phyloP scores from a whole-genome alignment of 2,797 vertebrate genomes.

The Megaceryle alcyon region DNA sequence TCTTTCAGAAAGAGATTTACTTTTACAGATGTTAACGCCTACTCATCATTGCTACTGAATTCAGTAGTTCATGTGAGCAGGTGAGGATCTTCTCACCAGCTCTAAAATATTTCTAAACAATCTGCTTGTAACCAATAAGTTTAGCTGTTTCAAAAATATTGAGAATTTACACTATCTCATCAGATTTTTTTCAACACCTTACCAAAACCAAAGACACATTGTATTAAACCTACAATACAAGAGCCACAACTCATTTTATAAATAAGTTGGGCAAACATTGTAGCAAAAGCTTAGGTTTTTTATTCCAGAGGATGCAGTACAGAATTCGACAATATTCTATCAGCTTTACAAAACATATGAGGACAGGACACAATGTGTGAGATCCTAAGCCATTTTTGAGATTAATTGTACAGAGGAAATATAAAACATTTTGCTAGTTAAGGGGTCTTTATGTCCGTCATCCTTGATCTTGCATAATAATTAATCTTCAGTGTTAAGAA shows the following conservation, averaged over 20 bases:
- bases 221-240: not conserved
- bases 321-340: not conserved
- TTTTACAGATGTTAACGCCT: not conserved
- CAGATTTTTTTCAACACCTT: not conserved
- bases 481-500: constrained; percentile 8
- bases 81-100: not conserved
- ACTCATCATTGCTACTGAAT: not conserved
- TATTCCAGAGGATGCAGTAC: not conserved
- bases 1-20: not conserved
- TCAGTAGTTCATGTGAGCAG: not conserved
- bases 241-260: not conserved
- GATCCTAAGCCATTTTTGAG: not conserved
- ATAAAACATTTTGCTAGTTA: not conserved
- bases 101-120: not conserved
- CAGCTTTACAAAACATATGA: constrained; percentile 3
- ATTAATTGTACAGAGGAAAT: not conserved
- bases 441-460: not conserved
- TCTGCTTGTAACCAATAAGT: not conserved
- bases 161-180: not conserved
- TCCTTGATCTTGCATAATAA: not conserved
- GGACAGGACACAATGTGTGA: not conserved
- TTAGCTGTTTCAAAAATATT: not conserved
- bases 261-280: not conserved
- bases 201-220: fast-evolving
- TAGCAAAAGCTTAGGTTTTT: not conserved